These are phyloP conservation scores for Yponomeuta evonymella DNA, from an alignment of 2,888 invertebrate species.

Conservation along the genomic window DNA sequence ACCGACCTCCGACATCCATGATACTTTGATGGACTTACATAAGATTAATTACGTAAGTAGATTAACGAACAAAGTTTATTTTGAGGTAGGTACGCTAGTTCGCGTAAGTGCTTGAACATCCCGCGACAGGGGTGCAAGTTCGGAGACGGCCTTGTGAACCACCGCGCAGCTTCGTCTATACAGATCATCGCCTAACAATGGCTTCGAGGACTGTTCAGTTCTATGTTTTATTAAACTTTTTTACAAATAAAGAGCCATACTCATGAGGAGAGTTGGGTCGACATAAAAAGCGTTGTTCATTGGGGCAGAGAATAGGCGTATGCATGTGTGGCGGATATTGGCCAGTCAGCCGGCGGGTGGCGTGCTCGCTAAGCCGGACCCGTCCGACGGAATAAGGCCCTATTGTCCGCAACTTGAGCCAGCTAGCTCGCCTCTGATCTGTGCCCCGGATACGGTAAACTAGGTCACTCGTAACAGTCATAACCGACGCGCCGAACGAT, in stretches of 20 bases:
- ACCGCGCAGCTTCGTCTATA: background rate
- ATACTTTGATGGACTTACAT: slow-evolving; percentile 33
- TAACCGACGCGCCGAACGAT: background rate
- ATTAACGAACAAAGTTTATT: slow-evolving; percentile 37
- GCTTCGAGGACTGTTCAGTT: background rate
- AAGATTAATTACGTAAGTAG: slow-evolving; percentile 37
- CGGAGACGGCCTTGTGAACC: background rate
- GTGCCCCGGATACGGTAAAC: background rate
- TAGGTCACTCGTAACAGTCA: background rate
- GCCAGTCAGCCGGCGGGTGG: background rate
- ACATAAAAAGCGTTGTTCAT: background rate
- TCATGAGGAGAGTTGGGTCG: background rate
- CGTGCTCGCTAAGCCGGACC: background rate
- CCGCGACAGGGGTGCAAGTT: background rate
- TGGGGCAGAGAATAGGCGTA: background rate
- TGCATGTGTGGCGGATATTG: background rate
- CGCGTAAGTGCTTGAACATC: background rate
- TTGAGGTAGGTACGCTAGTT: background rate
- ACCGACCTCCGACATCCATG: background rate
- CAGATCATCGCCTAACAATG: background rate
- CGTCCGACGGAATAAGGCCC: background rate
- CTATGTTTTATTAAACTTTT: background rate
- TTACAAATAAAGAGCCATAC: background rate
- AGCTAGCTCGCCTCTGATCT: background rate
- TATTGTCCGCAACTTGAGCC: background rate